These are phyloP conservation scores for Cardiocondyla obscurior DNA, from an alignment of 1,140 invertebrate genomes.

Conservation along the genomic window DNA sequence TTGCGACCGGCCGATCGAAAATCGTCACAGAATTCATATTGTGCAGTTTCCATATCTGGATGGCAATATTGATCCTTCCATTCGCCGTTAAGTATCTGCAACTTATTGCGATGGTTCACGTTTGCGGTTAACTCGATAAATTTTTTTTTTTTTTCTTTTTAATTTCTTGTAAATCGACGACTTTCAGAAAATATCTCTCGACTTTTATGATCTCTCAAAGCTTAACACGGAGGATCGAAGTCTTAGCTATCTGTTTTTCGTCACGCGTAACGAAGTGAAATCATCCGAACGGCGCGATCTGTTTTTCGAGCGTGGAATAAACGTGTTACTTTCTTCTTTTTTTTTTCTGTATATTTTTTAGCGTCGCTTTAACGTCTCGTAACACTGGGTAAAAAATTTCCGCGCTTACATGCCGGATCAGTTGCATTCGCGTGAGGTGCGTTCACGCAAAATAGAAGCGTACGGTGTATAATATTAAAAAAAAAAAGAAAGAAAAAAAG, in stretches of 20 bases:
- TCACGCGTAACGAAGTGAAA: background rate
- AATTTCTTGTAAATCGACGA: background rate
- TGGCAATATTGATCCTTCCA: background rate
- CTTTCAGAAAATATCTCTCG: background rate
- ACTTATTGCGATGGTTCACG: background rate
- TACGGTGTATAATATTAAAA: no score
- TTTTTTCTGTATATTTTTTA: background rate
- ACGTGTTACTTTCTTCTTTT: background rate
- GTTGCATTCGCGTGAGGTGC: background rate
- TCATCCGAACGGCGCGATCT: background rate
- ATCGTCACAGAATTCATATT: slow-evolving; percentile 15
- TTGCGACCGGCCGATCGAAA: slow-evolving; percentile 34
- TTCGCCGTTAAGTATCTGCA: background rate
- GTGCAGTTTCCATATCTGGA: background rate
- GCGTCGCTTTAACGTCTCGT: background rate
- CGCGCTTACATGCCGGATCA: background rate
- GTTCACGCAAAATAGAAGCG: background rate
- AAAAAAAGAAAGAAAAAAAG: background rate
- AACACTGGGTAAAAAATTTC: background rate
- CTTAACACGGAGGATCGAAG: background rate
- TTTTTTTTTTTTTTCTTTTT: no score
- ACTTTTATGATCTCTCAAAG: background rate
- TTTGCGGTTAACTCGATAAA: background rate
- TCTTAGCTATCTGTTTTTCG: background rate
- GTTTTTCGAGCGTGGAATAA: background rate